Evolutionary conservation across 2,113 vertebrate species (phyloP).

Genomic region (Puma concolor): DNA sequence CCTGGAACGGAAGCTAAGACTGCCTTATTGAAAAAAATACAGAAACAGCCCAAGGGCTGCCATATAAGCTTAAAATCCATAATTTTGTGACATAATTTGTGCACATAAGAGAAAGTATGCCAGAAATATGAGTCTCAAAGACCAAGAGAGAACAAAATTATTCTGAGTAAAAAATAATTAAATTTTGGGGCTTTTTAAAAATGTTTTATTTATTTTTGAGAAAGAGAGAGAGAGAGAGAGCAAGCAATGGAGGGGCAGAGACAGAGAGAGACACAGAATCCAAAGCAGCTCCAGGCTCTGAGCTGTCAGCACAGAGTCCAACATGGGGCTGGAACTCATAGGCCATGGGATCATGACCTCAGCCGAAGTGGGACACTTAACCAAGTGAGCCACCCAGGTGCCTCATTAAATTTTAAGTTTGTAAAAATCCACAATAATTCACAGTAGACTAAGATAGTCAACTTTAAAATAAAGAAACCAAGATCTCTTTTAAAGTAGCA

Average conservation of each 20-base stretch:
- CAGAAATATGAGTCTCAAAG: conserved; percentile 17
- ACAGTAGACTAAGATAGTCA: neutral
- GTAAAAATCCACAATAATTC: neutral
- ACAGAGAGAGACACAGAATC: too few relatives aligned
- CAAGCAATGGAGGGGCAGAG: too few relatives aligned
- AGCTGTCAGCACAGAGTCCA: too few relatives aligned
- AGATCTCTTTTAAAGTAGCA: neutral
- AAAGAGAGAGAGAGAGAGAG: too few relatives aligned
- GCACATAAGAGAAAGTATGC: neutral
- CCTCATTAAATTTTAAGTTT: neutral
- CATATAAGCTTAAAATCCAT: neutral
- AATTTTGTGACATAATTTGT: neutral
- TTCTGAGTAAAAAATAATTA: neutral
- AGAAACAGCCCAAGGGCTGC: neutral
- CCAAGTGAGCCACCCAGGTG: too few relatives aligned
- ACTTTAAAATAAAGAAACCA: neutral
- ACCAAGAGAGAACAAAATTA: neutral
- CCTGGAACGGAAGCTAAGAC: neutral
- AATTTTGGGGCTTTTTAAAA: neutral
- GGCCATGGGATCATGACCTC: too few relatives aligned
- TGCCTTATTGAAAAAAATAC: neutral
- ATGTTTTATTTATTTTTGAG: too few relatives aligned
- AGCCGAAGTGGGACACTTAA: too few relatives aligned
- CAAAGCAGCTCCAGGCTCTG: too few relatives aligned
- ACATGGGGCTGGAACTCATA: too few relatives aligned